Evolutionary conservation across 2,888 invertebrate species (phyloP).

Genomic region (Cephus pulcher): DNA sequence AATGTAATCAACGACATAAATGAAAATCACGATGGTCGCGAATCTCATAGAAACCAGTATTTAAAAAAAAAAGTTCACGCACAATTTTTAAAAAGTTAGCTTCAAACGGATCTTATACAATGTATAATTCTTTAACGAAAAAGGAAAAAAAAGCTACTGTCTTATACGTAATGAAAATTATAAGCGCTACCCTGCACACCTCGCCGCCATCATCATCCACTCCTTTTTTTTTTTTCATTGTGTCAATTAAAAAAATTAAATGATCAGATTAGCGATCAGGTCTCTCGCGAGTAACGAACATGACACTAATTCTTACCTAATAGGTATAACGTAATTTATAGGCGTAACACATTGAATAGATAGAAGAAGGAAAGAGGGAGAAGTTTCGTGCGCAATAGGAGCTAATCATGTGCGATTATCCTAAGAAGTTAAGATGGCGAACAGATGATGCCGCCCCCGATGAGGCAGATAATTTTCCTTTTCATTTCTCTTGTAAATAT

Average conservation of each 20-base stretch:
- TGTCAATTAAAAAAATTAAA: background rate
- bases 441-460: conserved; percentile 15
- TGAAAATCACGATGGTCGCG: background rate
- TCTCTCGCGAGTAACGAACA: conserved; percentile 28
- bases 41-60: background rate
- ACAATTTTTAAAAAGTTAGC: background rate
- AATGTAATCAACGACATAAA: background rate
- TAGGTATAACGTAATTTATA: conserved; percentile 9
- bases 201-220: background rate
- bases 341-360: conserved; percentile 7
- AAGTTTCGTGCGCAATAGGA: background rate
- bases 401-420: conserved; percentile 28
- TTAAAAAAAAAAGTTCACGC: background rate
- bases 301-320: conserved; percentile 24
- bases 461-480: conserved; percentile 15
- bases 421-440: conserved; percentile 32
- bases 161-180: background rate
- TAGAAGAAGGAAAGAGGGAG: background rate
- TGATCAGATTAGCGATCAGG: background rate
- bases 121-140: too few species aligned
- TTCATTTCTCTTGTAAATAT: conserved; percentile 39
- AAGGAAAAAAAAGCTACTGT: background rate
- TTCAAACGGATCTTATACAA: too few species aligned
- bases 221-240: background rate
- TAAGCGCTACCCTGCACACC: background rate